Evolutionary conservation across 2,888 invertebrate species (phyloP).

Genomic region (Anoncus sp.): DNA sequence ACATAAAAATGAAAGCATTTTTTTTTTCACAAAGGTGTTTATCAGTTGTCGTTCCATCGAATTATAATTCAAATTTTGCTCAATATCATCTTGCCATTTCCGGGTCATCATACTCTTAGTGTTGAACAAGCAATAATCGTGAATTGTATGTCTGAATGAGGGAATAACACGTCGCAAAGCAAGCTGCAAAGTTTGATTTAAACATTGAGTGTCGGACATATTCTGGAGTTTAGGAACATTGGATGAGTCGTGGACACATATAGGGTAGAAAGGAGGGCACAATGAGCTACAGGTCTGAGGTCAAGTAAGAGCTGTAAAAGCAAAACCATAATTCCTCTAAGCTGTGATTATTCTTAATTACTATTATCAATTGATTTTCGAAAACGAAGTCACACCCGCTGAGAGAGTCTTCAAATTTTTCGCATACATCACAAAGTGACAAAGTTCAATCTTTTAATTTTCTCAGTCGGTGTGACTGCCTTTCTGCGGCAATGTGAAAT

Average conservation of each 20-base stretch:
- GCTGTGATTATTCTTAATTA: too few species aligned
- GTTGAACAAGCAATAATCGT: not conserved
- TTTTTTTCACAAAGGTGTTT: conserved; percentile 26
- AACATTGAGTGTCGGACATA: too few species aligned
- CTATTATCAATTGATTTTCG: too few species aligned
- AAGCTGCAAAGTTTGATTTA: too few species aligned
- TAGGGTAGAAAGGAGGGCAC: not conserved
- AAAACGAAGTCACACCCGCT: too few species aligned
- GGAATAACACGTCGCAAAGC: too few species aligned
- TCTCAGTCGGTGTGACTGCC: too few species aligned
- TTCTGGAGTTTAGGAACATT: too few species aligned
- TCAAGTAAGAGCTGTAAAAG: too few species aligned
- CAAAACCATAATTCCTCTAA: too few species aligned
- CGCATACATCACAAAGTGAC: not conserved
- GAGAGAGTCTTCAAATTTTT: too few species aligned
- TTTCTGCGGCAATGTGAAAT: not conserved
- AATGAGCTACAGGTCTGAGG: too few species aligned
- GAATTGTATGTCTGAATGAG: not conserved
- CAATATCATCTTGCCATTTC: not conserved
- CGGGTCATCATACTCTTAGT: not conserved
- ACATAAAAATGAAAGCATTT: conserved; percentile 15
- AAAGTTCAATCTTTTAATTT: not conserved
- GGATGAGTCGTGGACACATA: not conserved
- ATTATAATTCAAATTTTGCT: not conserved
- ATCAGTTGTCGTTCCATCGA: conserved; percentile 2